Evolutionary conservation across 2,888 invertebrate species (phyloP).

Genomic region (Rhagophthalmus giganteus): DNA sequence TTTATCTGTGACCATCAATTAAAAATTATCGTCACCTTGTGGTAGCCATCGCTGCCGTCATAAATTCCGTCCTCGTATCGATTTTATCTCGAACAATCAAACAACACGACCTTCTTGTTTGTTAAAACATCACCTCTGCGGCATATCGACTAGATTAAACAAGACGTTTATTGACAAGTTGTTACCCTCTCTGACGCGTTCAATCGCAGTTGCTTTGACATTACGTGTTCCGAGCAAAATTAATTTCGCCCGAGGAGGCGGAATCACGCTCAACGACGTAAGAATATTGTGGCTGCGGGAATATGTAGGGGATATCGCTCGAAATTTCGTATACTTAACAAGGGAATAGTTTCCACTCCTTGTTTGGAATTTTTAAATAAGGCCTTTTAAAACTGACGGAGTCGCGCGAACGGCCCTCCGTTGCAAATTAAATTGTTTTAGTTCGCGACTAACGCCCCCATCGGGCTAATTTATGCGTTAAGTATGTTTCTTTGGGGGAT

Average conservation of each 20-base stretch:
- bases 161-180: conserved; percentile 18
- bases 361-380: conserved; percentile 6
- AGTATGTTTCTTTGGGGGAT: too few relatives aligned
- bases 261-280: conserved; percentile 11
- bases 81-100: too few relatives aligned
- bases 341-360: neutral
- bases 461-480: too few relatives aligned
- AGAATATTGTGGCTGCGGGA: conserved; percentile 11
- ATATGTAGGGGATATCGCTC: conserved; percentile 11
- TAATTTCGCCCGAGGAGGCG: conserved; percentile 10
- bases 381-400: too few relatives aligned
- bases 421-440: too few relatives aligned
- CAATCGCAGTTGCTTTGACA: conserved; percentile 9
- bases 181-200: conserved; percentile 10
- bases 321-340: conserved; percentile 2
- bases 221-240: conserved; percentile 10
- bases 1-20: too few relatives aligned
- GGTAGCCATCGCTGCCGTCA: too few relatives aligned
- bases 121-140: conserved; percentile 1
- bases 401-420: too few relatives aligned
- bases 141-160: conserved; percentile 14
- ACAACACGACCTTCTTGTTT: too few relatives aligned
- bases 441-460: too few relatives aligned
- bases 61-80: too few relatives aligned
- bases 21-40: too few relatives aligned